Base-by-base conservation (phyloP, 2,113 vertebrate genomes). In the Apaloderma vittatum region DNA sequence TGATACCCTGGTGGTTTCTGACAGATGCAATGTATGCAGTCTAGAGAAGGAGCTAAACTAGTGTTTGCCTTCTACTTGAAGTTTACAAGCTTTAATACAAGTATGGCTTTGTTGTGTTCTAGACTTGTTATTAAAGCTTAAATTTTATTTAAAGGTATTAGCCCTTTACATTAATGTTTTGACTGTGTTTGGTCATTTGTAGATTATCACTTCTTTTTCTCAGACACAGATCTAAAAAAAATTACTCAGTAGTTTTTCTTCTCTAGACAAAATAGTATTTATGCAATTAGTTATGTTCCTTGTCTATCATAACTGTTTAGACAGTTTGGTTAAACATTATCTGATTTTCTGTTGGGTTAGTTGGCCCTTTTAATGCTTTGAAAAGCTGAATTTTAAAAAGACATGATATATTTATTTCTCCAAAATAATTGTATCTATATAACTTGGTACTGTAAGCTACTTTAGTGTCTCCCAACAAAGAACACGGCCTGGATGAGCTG, bases 1-100 rank as follows among this genome's bases (percentile, higher is more conserved):
- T 3, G 2, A 7, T 75, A 45, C 13, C 23, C 12, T 73, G 20
- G 12, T 79, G 34, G 9, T 37, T 67, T 0, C 0, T 75, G 51
- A 14, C 12, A 45, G 36, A 16, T 81, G 34, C 18, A 52, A 30
- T 3, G 7, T 58, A 46, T 1, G 24, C 19, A 18, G 5, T 20
- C 61, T 63, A 48, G 32, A 20, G 29, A 90, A 71, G 6, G 29
- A 36, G 3, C 30, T 15, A 61, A 93, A 62, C 8, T 43, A 61
- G 18, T 40, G 9, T 23, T 73, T 36, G 3, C 59, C 46, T 70
- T 51, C 40, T 51, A 11, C 8, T 36, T 77, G 29, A 74, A 34
- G 5, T 58, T 52, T 37, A 11, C 5, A 67, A 30, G 11, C 16
- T 86, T 68, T 74, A 45, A 11, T 14, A 6, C 18, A 86, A 70